Evolutionary conservation across 2,888 invertebrate species (phyloP).

Genomic region (Macrosoma leucophasiata): DNA sequence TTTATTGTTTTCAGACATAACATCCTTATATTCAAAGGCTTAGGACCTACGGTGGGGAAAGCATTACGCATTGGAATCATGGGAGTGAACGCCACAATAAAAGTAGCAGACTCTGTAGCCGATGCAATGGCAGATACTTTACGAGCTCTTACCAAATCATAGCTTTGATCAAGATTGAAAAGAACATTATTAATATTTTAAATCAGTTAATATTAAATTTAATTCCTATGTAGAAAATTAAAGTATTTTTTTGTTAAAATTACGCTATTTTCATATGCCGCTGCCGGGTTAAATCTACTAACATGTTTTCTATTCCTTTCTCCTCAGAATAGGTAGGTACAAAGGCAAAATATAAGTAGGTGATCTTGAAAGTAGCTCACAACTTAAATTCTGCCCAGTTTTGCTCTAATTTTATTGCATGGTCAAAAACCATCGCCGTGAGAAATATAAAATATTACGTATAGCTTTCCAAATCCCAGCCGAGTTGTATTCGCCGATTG

Average conservation of each 20-base stretch:
- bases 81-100: slow-evolving; percentile 74
- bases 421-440: too few relatives aligned
- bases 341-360: too few relatives aligned
- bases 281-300: too few relatives aligned
- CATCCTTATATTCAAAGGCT: slow-evolving; percentile 87
- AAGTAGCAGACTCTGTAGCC: slow-evolving; percentile 44
- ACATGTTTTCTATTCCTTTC: too few relatives aligned
- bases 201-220: background rate
- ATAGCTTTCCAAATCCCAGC: too few relatives aligned
- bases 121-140: slow-evolving; percentile 50
- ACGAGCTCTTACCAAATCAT: slow-evolving; percentile 43
- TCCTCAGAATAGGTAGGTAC: too few relatives aligned
- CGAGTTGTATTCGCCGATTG: too few relatives aligned
- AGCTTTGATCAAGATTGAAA: slow-evolving; percentile 32
- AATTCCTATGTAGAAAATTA: too few relatives aligned
- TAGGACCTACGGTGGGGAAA: slow-evolving; percentile 87
- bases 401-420: too few relatives aligned
- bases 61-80: slow-evolving; percentile 92
- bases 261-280: background rate
- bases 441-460: too few relatives aligned
- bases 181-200: background rate
- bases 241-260: background rate
- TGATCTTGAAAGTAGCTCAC: too few relatives aligned
- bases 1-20: slow-evolving; percentile 42
- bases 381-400: too few relatives aligned